Evolutionary conservation across 2,113 vertebrate genomes (phyloP).

Genomic region (Oryzias curvinotus): DNA sequence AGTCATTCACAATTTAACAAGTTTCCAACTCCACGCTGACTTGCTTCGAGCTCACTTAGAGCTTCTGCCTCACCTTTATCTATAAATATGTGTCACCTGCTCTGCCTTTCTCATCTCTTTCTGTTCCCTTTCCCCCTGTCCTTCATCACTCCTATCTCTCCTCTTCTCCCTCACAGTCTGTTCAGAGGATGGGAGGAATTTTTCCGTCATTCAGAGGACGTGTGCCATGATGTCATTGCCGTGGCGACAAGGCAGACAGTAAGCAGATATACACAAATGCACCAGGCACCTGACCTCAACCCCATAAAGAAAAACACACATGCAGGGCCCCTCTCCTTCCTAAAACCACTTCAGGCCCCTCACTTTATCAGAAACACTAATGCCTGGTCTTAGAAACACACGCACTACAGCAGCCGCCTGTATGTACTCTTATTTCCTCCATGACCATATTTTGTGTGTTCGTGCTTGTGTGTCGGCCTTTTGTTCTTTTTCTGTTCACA

Average conservation of each 20-base stretch:
- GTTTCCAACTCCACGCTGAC: conserved; percentile 16
- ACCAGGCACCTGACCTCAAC: conserved; percentile 67
- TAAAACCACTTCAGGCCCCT: conserved; percentile 66
- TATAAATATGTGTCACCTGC: conserved; percentile 17
- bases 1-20: conserved; percentile 29
- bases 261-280: conserved; percentile 60
- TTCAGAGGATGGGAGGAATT: conserved; percentile 37
- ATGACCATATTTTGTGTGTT: neutral
- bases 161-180: conserved; percentile 23
- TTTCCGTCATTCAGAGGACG: conserved; percentile 54
- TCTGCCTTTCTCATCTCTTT: conserved; percentile 23
- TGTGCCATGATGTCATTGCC: conserved; percentile 70
- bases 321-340: conserved; percentile 34
- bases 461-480: too few species aligned
- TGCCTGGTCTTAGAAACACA: conserved; percentile 51
- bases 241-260: conserved; percentile 62
- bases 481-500: too few species aligned
- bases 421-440: conserved; percentile 52
- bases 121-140: neutral
- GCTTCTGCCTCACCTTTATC: conserved; percentile 12
- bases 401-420: conserved; percentile 30
- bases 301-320: conserved; percentile 26
- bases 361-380: conserved; percentile 65
- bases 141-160: conserved; percentile 29
- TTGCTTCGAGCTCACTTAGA: conserved; percentile 2